A percentile compares a stretch with the other conserved stretches of the same genome.
These are phyloP conservation scores for Cephus pulcher DNA, from an alignment of 2,888 invertebrate genomes.

Conservation along the genomic window DNA sequence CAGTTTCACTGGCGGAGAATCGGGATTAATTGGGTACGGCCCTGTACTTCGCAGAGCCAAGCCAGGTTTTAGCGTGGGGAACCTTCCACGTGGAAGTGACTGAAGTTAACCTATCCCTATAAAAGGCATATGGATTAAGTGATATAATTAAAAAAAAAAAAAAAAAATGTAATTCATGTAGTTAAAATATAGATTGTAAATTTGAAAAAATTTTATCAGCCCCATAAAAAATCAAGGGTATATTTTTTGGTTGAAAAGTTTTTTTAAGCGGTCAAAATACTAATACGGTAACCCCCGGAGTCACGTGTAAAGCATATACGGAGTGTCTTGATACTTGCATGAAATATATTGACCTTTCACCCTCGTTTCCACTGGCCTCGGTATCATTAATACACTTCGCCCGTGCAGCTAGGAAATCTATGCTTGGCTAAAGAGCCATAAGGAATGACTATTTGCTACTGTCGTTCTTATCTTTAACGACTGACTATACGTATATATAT, in stretches of 20 bases:
- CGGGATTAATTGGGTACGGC: slow-evolving; percentile 5
- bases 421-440: background rate
- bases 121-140: background rate
- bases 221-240: background rate
- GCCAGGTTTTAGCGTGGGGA: background rate
- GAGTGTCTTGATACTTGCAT: background rate
- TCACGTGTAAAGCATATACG: background rate
- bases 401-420: background rate
- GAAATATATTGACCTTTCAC: background rate
- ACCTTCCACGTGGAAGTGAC: background rate
- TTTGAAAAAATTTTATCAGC: background rate
- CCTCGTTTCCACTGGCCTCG: background rate
- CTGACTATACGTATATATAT: background rate
- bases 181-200: background rate
- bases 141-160: no score
- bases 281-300: background rate
- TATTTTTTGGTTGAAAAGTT: background rate
- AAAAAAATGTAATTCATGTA: no score
- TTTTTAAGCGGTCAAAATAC: background rate
- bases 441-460: background rate
- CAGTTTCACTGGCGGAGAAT: background rate
- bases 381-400: background rate
- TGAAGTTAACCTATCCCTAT: background rate
- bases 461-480: background rate
- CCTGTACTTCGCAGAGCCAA: background rate